These are phyloP conservation scores for Oryzias dopingdopingensis DNA, from an alignment of 2,797 vertebrate species.

Conservation along the genomic window DNA sequence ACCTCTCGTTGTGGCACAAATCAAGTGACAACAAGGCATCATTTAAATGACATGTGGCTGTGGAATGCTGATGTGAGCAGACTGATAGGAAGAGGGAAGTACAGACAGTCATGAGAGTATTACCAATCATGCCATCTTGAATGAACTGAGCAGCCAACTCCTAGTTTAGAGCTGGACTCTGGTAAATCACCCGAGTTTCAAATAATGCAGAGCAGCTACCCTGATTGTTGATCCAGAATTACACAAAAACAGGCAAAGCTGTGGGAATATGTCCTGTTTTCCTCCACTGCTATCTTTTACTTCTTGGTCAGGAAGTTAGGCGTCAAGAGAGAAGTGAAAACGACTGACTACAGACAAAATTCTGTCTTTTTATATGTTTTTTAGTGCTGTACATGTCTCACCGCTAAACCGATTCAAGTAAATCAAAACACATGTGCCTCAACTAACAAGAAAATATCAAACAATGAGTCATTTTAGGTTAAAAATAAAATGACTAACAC, in stretches of 20 bases:
- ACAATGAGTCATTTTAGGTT: too few relatives aligned
- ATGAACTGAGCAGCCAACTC: constrained; percentile 26
- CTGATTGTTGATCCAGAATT: constrained; percentile 6
- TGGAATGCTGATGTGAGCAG: constrained; percentile 62
- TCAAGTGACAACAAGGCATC: constrained; percentile 43
- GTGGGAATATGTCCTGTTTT: constrained; percentile 6
- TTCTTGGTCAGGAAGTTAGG: constrained; percentile 55
- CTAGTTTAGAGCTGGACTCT: constrained; percentile 10
- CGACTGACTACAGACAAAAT: constrained; percentile 53
- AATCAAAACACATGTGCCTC: not conserved
- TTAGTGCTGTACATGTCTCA: constrained; percentile 24
- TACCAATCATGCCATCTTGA: constrained; percentile 54
- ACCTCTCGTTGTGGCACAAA: constrained; percentile 30
- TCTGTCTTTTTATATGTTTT: constrained; percentile 22
- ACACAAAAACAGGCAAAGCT: constrained; percentile 33
- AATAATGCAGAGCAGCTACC: constrained; percentile 15
- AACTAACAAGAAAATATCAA: too few relatives aligned
- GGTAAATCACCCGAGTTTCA: constrained; percentile 6
- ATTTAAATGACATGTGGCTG: constrained; percentile 24
- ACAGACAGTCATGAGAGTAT: constrained; percentile 53
- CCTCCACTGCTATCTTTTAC: constrained; percentile 13
- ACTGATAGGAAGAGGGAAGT: constrained; percentile 44
- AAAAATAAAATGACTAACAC: too few relatives aligned
- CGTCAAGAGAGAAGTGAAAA: constrained; percentile 72
- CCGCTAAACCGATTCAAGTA: not conserved